Evolutionary conservation across 2,888 invertebrate species (phyloP), one percentile per base, ranked within the genome.

Genomic region (Beris chalybata): DNA sequence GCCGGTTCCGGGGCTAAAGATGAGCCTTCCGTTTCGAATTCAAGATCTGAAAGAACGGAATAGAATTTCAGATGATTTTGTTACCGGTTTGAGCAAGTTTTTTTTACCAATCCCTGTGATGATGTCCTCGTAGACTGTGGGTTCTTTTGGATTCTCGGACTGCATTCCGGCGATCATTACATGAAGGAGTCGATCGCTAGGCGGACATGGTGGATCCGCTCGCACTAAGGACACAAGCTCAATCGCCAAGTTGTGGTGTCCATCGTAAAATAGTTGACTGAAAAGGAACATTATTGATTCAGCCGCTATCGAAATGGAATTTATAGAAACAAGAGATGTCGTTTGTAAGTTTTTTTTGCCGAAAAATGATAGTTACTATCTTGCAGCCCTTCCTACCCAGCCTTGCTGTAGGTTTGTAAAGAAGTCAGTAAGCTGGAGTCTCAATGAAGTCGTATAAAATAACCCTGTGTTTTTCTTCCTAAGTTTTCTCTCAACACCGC

Each of bases 211-310:
- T 38, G 95, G 95, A 73, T 96, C 94, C 0, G 95, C 92, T 75
- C 95, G 92, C 0, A 95, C 91, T 43, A 91, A 84, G 63, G 89
- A 87, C 0, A 95, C 89, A 66, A 99, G 80, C 58, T 88, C 90
- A 0, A 93, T 89, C 0, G 97, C 98, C 58, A 97, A 84, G n/a
- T 89, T 88, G 78, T 96, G 95, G 78, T 95, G 91, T 0, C 98
- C 98, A 87, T 99, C 99, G 77, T 99, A 98, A 80, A 93, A 95
- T 63, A 99, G 83, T 80, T 99, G 99, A 75, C 99, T 99, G 78
- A 44, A 85, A 83, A 71, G 3, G 22, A 2, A 22, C 22, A 22
- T 22, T 22, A 22, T 22, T 22, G 22, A 22, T 22, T 22, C 22
- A 22, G 1, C 22, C 22, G 22, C 22, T 22, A 22, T 22, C 22